phyloP scores from a whole-genome alignment of 2,113 vertebrate species.

The Corythaixoides concolor region DNA sequence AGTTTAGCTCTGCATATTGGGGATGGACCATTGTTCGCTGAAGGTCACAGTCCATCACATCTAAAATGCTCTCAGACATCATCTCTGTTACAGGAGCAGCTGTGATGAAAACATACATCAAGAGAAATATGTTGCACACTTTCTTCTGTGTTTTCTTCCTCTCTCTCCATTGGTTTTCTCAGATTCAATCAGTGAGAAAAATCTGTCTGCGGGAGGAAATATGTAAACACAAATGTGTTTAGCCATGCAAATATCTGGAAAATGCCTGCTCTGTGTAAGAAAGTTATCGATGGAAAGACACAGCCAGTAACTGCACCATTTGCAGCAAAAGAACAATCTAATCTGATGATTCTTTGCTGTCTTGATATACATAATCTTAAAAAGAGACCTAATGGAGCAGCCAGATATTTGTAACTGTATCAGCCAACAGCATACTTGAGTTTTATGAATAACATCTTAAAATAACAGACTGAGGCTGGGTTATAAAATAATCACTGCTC shows the following conservation, averaged over 20 bases:
- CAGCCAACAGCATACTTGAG: neutral
- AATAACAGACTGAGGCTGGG: neutral
- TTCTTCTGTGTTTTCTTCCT: neutral
- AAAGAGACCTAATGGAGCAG: neutral
- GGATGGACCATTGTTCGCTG: neutral
- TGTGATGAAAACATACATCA: neutral
- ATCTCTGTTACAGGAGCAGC: neutral
- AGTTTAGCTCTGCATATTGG: neutral
- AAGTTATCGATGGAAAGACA: neutral
- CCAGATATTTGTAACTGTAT: neutral
- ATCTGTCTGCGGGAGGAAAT: neutral
- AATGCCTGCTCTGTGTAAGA: neutral
- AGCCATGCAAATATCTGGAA: neutral
- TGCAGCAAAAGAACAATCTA: neutral
- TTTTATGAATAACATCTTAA: neutral
- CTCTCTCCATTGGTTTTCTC: neutral
- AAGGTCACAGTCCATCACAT: neutral
- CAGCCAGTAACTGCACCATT: neutral
- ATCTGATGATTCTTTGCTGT: neutral
- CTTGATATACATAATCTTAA: neutral
- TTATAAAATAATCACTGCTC: neutral
- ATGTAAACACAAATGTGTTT: neutral
- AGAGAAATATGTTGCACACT: neutral
- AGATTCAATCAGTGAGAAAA: slow-evolving; percentile 1
- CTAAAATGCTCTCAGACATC: neutral